phyloP scores from a whole-genome alignment of 2,888 invertebrate species.

The Kuschelorhynchus macadamiae region DNA sequence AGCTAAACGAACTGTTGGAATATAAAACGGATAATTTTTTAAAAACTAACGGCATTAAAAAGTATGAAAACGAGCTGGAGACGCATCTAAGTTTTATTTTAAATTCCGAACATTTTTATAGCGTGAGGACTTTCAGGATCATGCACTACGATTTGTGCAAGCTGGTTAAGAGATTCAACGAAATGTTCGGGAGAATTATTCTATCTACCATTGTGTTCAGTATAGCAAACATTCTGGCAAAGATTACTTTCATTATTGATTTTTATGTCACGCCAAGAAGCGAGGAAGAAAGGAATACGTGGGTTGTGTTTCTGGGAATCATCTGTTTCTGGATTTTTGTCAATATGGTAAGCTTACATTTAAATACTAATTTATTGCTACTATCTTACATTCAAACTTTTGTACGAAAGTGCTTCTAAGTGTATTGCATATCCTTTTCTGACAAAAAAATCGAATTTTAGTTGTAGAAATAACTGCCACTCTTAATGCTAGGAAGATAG shows the following conservation, averaged over 20 bases:
- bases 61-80: conserved; percentile 6
- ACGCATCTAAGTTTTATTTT: conserved; percentile 37
- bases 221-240: conserved; percentile 43
- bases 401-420: no score
- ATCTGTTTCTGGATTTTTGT: conserved; percentile 46
- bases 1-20: conserved; percentile 41
- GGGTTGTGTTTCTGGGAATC: conserved; percentile 40
- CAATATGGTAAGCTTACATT: conserved; percentile 37
- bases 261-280: conserved; percentile 29
- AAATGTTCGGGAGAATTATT: conserved; percentile 47
- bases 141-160: conserved; percentile 48
- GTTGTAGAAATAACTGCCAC: no score
- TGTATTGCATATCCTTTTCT: no score
- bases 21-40: conserved; percentile 46
- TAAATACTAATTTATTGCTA: not conserved
- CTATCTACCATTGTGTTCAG: conserved; percentile 39
- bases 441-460: no score
- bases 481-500: no score
- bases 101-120: conserved; percentile 46
- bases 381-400: no score
- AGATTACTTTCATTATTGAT: conserved; percentile 45
- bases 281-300: conserved; percentile 24
- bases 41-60: conserved; percentile 22
- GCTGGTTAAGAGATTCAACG: conserved; percentile 41
- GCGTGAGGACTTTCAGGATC: conserved; percentile 43